Base-by-base conservation (phyloP, 1,140 invertebrate species). In the Teleogryllus occipitalis region DNA sequence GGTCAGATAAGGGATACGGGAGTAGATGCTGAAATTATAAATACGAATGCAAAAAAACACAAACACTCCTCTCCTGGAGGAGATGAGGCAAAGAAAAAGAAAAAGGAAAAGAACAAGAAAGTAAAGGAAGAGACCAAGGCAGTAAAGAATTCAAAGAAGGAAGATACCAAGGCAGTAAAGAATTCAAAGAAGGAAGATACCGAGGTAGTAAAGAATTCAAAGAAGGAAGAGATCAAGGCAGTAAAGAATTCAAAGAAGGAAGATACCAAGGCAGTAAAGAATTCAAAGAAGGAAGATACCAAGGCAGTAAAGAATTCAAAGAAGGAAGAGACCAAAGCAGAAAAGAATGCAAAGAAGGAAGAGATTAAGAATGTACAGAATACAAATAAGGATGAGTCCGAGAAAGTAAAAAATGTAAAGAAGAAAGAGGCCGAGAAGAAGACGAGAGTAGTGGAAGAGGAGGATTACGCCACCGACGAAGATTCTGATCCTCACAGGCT, bases 301-400 rank as follows among this genome's bases (percentile, higher is more conserved):
- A 72, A 72, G 6, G n/a, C 1, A n/a, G 65, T 3, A n/a, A 72
- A 72, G 65, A 72, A 72, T 14, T 3, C 14, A n/a, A 72, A 72
- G 65, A 72, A 72, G 65, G n/a, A 72, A n/a, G n/a, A 72, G 2
- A 72, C 14, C 14, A n/a, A 72, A n/a, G n/a, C 1, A n/a, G n/a
- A 72, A n/a, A 72, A 72, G 65, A 72, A 72, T 14, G 65, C 14
- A n/a, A 72, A 72, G 65, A 72, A 72, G 65, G 65, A 72, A n/a
- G n/a, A 72, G 2, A n/a, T 3, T 3, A n/a, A 72, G 6, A 6
- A 72, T 2, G n/a, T 3, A n/a, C 1, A 72, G 65, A 72, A 72
- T 14, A 6, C 14, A n/a, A n/a, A 72, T 1, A 72, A 72, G 65
- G 65, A 72, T 1, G n/a, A 72, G 2, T 3, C 3, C 14, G 6